Evolutionary conservation across 2,113 vertebrate species (phyloP), one percentile per base, ranked within the genome.

Genomic region (Spheniscus mendiculus): DNA sequence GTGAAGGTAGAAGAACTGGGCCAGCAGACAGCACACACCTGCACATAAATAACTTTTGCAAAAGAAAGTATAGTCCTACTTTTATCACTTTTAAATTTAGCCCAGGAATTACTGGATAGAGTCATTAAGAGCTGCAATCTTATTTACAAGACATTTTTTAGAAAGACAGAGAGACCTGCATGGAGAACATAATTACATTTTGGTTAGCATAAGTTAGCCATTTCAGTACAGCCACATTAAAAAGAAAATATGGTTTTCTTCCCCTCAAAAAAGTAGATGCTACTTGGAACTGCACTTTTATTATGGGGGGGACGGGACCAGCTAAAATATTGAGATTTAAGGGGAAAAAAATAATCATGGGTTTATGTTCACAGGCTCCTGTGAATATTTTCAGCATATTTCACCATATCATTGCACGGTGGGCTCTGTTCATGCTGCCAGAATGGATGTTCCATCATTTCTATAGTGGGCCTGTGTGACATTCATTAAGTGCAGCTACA

Each of bases 401-500:
- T 97, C 97, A 97, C 94, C 97, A 92, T 84, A 97, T 97, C 96
- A 96, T 98, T 96, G 95, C 87, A 17, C 17, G 32, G 95, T 93
- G 72, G 96, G 94, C 95, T 92, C 91, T 84, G 88, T 67, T 91
- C 93, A 16, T 36, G 93, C 96, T 91, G 96, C 93, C 90, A 93
- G 96, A 96, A 97, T 96, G 96, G 96, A 81, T 96, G 97, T 89
- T 97, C 97, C 96, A 97, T 98, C 98, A 98, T 97, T 98, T 98
- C 97, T 97, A 97, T 97, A 96, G 98, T 96, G 96, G 90, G 94
- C 66, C 97, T 66, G 86, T 8, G 95, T 98, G 97, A 97, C 97
- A 98, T 97, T 98, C 97, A 98, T 98, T 98, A 98, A 98, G 97
- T 98, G 97, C 94, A 94, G 96, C 97, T 97, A 96, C 92, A 97